Conservation (phyloP, 2,113 vertebrate genomes). For the Odontesthes bonariensis region DNA sequence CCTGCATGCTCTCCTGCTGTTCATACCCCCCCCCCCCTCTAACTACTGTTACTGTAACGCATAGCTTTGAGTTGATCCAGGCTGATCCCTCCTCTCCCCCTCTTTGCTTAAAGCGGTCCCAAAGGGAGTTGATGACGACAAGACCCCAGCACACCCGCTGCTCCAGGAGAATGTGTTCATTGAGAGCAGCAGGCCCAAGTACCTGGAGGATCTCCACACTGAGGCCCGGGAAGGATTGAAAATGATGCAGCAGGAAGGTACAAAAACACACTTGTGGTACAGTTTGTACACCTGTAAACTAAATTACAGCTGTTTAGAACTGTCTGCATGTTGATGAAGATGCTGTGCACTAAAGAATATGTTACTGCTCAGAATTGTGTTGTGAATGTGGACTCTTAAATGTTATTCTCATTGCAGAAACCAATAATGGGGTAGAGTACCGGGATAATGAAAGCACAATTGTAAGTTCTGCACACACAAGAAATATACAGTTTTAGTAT, state of each 20-base stretch:
- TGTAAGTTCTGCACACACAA: slow-evolving; percentile 64
- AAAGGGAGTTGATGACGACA: slow-evolving; percentile 80
- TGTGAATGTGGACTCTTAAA: slow-evolving; percentile 61
- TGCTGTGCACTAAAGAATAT: slow-evolving; percentile 10
- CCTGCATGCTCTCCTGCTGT: slow-evolving; percentile 20
- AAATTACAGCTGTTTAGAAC: slow-evolving; percentile 13
- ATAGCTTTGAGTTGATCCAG: slow-evolving; percentile 47
- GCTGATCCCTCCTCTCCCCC: slow-evolving; percentile 42
- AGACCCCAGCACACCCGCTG: slow-evolving; percentile 68
- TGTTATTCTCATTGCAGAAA: slow-evolving; percentile 81
- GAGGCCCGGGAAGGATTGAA: slow-evolving; percentile 93
- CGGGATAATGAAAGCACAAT: slow-evolving; percentile 87
- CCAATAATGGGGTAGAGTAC: slow-evolving; percentile 85
- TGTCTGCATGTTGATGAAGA: neutral
- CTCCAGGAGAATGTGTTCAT: slow-evolving; percentile 94
- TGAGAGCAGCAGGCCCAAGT: slow-evolving; percentile 86
- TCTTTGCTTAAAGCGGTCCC: slow-evolving; percentile 60
- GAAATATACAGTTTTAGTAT: neutral
- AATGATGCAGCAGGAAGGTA: slow-evolving; percentile 93
- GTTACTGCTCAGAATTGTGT: neutral
- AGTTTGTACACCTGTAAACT: neutral
- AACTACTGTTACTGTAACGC: slow-evolving; percentile 42
- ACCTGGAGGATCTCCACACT: slow-evolving; percentile 92
- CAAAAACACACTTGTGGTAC: neutral
- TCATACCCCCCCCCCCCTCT: slow-evolving; percentile 37